Base-by-base conservation (phyloP, 1,140 invertebrate species). In the Tenebrio molitor region DNA sequence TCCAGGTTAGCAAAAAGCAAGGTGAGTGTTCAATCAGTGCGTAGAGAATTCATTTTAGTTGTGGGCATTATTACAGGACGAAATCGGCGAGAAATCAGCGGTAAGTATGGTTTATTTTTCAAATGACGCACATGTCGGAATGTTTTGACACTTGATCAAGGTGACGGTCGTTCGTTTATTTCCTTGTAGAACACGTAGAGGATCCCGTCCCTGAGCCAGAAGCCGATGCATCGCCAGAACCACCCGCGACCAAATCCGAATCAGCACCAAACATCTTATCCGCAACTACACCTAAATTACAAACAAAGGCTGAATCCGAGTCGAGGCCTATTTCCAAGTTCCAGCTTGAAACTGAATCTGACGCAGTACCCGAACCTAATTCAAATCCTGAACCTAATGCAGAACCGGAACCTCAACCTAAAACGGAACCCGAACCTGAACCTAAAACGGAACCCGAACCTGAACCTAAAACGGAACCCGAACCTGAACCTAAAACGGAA, bases 1-100 rank as follows among this genome's bases (percentile, higher is more conserved):
- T 85, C 81, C 83, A 85, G 78, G 86, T 89, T 72, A 88, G 86
- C 79, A 84, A 84, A 4, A 87, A 85, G 74, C 84, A 87, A 84
- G 87, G 87, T 87, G 80, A 29, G 41, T 63, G 17, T 70, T 8
- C 25, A 50, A 7, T 70, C 19, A 21, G 16, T 58, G 39, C 10
- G 36, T 53, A 58, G 33, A 53, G 21, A 58, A 50, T 16, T 58
- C 16, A 3, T 34, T 23, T 36, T 39, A 33, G 33, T 23, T 36
- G 15, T 36, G 17, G 29, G 16, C 42, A 39, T n/a, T n/a, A n/a
- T 65, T 71, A 14, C 8, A 71, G 69, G 42, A 34, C 42, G 64
- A 44, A 66, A 12, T 21, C 17, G 42, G 23, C 36, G 64, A 23
- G 36, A 41, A 44, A 12, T 21, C 36, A 25, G n/a, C 17, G 64